A percentile compares a stretch with the other conserved stretches of the same genome.
Conservation (phyloP, 2,113 vertebrate genomes). For the Pica pica region DNA sequence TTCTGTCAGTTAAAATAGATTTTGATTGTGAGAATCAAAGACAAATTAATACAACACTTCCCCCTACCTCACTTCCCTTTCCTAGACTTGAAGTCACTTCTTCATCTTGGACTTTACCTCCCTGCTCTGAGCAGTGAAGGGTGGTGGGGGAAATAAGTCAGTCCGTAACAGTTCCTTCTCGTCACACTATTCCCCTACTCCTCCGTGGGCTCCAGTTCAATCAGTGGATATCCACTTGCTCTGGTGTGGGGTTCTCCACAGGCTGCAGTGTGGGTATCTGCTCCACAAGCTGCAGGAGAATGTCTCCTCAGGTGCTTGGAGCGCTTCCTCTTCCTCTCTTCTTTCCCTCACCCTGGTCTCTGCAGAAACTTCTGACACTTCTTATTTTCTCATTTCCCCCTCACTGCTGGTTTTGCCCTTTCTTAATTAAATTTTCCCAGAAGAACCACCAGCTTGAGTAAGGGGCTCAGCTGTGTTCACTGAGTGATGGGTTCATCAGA, state of each 20-base stretch:
- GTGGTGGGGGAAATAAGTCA: background rate
- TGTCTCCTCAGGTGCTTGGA: background rate
- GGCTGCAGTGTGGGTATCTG: background rate
- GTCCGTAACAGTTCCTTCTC: background rate
- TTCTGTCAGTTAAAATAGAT: background rate
- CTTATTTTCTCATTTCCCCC: background rate
- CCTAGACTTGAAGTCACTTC: background rate
- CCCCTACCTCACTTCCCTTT: background rate
- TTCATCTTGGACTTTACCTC: rapidly evolving
- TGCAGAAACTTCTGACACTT: background rate
- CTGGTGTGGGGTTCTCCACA: background rate
- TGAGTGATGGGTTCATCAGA: background rate
- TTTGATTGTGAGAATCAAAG: background rate
- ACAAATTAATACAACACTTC: background rate
- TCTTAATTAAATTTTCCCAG: background rate
- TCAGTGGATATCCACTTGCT: background rate
- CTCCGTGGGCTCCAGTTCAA: background rate
- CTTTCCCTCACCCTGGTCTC: too few relatives aligned
- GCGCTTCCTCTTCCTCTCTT: background rate
- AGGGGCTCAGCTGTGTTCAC: background rate
- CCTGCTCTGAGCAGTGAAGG: rapidly evolving
- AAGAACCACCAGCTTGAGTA: rapidly evolving
- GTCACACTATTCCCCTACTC: background rate
- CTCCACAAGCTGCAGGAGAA: background rate
- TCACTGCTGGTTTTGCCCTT: background rate